Evolutionary conservation across 2,113 vertebrate species (phyloP).

Genomic region (Neodon shergylaensis): DNA sequence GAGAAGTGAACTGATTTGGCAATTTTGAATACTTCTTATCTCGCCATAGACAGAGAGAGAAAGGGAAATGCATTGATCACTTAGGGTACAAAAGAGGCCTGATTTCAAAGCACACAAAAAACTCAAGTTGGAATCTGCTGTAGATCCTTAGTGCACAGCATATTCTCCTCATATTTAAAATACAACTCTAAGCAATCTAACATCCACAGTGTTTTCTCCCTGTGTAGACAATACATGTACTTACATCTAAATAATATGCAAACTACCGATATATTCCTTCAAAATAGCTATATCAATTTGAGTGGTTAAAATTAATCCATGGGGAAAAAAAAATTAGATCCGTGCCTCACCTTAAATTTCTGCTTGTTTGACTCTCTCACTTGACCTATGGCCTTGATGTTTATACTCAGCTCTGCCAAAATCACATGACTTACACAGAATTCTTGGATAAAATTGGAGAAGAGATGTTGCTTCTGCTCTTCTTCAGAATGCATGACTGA

Average conservation of each 20-base stretch:
- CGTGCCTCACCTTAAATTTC: not conserved
- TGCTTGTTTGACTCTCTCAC: not conserved
- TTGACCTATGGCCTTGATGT: not conserved
- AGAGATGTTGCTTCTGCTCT: not conserved
- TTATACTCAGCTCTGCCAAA: constrained; percentile 24
- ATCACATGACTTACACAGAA: not conserved
- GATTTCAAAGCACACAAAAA: constrained; percentile 27
- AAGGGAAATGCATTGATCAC: not conserved
- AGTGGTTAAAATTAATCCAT: constrained; percentile 18
- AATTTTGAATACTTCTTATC: constrained; percentile 22
- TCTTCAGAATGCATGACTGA: not conserved
- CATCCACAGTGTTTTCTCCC: not conserved
- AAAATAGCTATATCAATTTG: not conserved
- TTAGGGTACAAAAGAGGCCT: not conserved
- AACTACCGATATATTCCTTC: not conserved
- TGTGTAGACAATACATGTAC: not conserved
- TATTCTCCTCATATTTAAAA: constrained; percentile 24
- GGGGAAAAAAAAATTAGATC: not conserved
- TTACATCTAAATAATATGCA: not conserved
- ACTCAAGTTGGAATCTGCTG: not conserved
- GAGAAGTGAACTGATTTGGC: constrained; percentile 25
- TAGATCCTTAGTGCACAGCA: not conserved
- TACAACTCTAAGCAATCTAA: not conserved
- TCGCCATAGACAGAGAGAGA: not conserved
- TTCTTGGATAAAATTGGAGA: not conserved